These are phyloP conservation scores for Mirza zaza DNA, from an alignment of 2,113 vertebrate species.

Conservation along the genomic window DNA sequence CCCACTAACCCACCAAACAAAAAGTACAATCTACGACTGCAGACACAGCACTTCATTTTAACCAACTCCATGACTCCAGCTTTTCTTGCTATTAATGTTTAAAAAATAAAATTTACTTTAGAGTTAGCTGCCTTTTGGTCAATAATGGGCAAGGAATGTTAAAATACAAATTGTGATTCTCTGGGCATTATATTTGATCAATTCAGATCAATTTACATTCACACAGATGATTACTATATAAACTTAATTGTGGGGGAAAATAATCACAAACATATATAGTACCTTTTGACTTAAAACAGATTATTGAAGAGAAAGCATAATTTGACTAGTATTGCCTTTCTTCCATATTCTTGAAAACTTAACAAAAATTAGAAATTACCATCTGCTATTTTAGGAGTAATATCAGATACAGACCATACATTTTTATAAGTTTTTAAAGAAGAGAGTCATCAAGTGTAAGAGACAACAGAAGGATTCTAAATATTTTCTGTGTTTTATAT, in stretches of 20 bases:
- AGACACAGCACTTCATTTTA: not conserved
- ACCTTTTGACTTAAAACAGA: not conserved
- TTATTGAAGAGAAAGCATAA: slow-evolving; percentile 11
- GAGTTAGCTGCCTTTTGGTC: not conserved
- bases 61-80: not conserved
- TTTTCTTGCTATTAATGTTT: not conserved
- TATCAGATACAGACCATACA: not conserved
- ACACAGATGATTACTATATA: not conserved
- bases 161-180: not conserved
- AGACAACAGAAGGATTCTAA: slow-evolving; percentile 11
- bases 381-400: not conserved
- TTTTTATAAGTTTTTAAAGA: slow-evolving; percentile 41
- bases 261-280: not conserved
- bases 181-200: not conserved
- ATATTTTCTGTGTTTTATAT: not conserved
- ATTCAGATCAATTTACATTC: not conserved
- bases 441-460: not conserved
- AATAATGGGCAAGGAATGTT: not conserved
- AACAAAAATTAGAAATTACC: not conserved
- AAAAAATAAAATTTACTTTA: not conserved
- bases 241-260: not conserved
- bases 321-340: not conserved
- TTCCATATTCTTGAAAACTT: not conserved
- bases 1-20: not conserved
- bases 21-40: not conserved